phyloP scores from a whole-genome alignment of 2,113 vertebrate genomes.

The Acrocephalus arundinaceus region DNA sequence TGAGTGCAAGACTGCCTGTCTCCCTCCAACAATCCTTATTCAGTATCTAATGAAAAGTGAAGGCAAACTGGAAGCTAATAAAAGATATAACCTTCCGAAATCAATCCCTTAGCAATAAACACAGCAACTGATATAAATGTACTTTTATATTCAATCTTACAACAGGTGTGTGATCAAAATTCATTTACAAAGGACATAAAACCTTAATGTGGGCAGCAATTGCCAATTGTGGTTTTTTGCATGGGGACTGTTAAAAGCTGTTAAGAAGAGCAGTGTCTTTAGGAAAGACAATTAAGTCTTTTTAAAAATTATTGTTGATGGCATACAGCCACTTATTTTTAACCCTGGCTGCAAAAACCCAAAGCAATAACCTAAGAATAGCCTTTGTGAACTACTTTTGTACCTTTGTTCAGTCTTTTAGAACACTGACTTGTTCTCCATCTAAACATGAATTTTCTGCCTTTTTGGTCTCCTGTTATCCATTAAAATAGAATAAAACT shows the following conservation, averaged over 20 bases:
- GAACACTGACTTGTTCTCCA: not conserved
- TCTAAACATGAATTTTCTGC: not conserved
- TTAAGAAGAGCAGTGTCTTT: not conserved
- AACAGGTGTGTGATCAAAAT: not conserved
- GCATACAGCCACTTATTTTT: not conserved
- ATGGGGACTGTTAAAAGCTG: not conserved
- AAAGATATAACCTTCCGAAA: not conserved
- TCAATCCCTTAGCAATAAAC: not conserved
- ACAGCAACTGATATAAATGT: not conserved
- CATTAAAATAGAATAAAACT: not conserved
- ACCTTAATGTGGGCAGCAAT: not conserved
- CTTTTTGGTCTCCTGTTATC: not conserved
- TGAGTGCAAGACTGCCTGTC: not conserved
- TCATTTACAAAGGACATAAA: not conserved
- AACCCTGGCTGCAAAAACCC: not conserved
- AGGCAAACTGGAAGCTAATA: not conserved
- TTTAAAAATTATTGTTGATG: not conserved
- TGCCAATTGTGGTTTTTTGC: accelerated
- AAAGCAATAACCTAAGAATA: not conserved
- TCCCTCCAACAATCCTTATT: not conserved
- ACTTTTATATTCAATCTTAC: not conserved
- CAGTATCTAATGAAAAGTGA: not conserved
- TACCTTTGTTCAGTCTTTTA: not conserved
- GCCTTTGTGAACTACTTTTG: not conserved
- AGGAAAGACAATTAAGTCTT: not conserved